Evolutionary conservation across 2,797 vertebrate species (phyloP).

Genomic region (Pelobates cultripes): DNA sequence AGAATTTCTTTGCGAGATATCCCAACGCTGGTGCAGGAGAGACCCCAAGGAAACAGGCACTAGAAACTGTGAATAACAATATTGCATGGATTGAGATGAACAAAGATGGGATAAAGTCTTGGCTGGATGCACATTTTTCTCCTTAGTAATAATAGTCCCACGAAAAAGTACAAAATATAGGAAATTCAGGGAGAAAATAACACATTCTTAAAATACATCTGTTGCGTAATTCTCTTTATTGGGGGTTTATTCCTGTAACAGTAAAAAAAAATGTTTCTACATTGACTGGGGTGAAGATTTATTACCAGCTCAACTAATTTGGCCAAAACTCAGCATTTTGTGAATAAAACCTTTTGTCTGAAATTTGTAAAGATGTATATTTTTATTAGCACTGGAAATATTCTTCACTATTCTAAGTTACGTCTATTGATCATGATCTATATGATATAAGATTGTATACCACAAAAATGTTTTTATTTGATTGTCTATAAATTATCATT

Average conservation of each 20-base stretch:
- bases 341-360: neutral
- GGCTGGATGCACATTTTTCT: slow-evolving; percentile 69
- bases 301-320: too few species aligned
- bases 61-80: slow-evolving; percentile 89
- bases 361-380: slow-evolving; percentile 8
- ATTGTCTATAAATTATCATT: too few species aligned
- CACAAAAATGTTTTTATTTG: too few species aligned
- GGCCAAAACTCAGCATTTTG: too few species aligned
- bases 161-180: neutral
- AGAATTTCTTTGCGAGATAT: slow-evolving; percentile 86
- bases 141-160: neutral
- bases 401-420: neutral
- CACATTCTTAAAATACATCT: too few species aligned
- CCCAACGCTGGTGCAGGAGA: slow-evolving; percentile 88
- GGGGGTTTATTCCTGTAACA: too few species aligned
- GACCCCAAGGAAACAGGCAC: slow-evolving; percentile 80
- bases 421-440: too few species aligned
- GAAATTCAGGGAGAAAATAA: neutral
- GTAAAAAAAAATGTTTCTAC: too few species aligned
- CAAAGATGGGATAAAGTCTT: slow-evolving; percentile 72
- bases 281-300: too few species aligned
- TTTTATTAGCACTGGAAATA: neutral
- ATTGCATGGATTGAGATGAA: slow-evolving; percentile 85
- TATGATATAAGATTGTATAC: too few species aligned
- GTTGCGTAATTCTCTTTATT: too few species aligned